Conservation (phyloP, 2,888 invertebrate genomes). For the Drosophila vallismaia region DNA sequence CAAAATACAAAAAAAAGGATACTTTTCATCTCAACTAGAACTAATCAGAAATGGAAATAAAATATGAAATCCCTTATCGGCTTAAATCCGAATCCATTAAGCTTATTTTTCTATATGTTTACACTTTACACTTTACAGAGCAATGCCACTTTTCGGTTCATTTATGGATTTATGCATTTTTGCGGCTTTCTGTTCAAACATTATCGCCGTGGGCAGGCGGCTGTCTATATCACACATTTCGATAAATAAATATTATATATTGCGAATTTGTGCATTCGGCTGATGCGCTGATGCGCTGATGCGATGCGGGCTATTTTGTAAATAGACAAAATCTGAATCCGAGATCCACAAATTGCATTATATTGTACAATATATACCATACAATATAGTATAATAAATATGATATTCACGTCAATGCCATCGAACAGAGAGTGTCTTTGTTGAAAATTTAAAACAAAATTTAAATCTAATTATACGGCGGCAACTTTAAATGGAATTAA, state of each 20-base stretch:
- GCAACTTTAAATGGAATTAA: not conserved
- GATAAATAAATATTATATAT: slow-evolving; percentile 31
- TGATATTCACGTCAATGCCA: not conserved
- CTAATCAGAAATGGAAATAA: too few species aligned
- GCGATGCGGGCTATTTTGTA: slow-evolving; percentile 3
- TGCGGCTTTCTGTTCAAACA: slow-evolving; percentile 27
- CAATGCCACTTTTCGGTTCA: not conserved
- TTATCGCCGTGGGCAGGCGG: slow-evolving; percentile 9
- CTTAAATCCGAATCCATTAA: not conserved
- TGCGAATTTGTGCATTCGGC: slow-evolving; percentile 18
- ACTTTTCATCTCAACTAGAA: too few species aligned
- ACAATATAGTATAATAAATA: slow-evolving; percentile 13
- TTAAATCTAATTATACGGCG: slow-evolving; percentile 1
- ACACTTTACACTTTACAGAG: not conserved
- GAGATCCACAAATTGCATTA: slow-evolving; percentile 6
- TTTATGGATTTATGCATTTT: not conserved
- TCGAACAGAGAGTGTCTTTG: not conserved
- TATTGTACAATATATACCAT: slow-evolving; percentile 19
- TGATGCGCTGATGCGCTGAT: slow-evolving; percentile 1
- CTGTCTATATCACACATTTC: slow-evolving; percentile 13
- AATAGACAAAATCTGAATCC: not conserved
- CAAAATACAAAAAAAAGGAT: too few species aligned
- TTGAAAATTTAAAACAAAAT: too few species aligned
- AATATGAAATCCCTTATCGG: too few species aligned
- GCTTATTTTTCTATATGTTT: not conserved